Evolutionary conservation across 2,888 invertebrate species (phyloP).

Genomic region (Epirrhoe tristata): DNA sequence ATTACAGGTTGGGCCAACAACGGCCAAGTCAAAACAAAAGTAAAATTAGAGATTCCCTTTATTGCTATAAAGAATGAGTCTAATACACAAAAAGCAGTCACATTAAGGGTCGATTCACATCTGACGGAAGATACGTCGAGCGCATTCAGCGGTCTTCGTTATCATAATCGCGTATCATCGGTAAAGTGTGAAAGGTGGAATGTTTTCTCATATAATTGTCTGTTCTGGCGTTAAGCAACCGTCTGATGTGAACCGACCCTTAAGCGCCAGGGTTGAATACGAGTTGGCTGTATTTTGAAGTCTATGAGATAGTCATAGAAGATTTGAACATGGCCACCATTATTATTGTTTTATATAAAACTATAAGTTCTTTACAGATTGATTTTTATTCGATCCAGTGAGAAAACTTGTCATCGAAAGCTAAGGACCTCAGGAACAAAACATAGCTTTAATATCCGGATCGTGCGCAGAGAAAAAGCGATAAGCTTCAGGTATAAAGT

Average conservation of each 20-base stretch:
- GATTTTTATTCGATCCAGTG: not conserved
- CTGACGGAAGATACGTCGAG: no score
- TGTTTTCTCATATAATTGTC: no score
- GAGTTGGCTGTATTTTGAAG: no score
- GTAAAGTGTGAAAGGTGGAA: no score
- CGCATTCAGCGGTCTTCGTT: no score
- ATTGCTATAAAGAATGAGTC: not conserved
- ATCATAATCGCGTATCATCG: no score
- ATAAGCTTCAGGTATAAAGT: not conserved
- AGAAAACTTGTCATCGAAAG: not conserved
- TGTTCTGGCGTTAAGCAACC: no score
- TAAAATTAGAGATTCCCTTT: not conserved
- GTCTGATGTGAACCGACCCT: no score
- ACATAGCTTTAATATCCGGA: not conserved
- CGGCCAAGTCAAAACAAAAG: not conserved
- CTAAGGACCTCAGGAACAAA: not conserved
- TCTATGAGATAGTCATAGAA: no score
- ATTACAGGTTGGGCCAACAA: not conserved
- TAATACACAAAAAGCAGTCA: constrained; percentile 2
- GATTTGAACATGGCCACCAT: no score
- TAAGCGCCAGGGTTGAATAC: no score
- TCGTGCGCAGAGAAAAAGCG: not conserved
- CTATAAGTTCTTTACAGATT: not conserved
- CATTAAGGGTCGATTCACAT: no score
- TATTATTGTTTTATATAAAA: not conserved